phyloP scores from a whole-genome alignment of 1,140 invertebrate genomes.

The Drosophila serrata region DNA sequence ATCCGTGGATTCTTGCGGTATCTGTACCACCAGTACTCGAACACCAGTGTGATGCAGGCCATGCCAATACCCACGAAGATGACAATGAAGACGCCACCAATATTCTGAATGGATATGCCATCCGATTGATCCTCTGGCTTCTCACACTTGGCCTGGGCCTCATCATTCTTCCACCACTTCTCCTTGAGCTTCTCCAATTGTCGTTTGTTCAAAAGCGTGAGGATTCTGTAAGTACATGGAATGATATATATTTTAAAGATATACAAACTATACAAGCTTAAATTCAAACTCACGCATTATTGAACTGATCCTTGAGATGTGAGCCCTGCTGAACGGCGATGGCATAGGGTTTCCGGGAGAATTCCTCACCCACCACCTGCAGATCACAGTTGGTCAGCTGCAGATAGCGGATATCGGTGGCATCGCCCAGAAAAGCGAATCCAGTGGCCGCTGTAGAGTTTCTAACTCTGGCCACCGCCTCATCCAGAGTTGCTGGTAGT shows the following conservation, averaged over 20 bases:
- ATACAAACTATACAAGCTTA: not conserved
- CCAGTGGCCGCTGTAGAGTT: conserved; percentile 90
- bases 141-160: conserved; percentile 92
- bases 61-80: conserved; percentile 97
- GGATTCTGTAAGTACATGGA: conserved; percentile 89
- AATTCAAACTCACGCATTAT: conserved; percentile 90
- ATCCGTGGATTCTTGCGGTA: conserved; percentile 88
- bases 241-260: not conserved
- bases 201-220: conserved; percentile 96
- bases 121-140: conserved; percentile 96
- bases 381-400: conserved; percentile 96
- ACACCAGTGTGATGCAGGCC: conserved; percentile 95
- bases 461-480: conserved; percentile 92
- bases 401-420: conserved; percentile 95
- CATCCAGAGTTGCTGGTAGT: conserved; percentile 91
- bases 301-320: conserved; percentile 95
- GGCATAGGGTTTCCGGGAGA: conserved; percentile 98
- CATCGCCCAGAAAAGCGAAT: conserved; percentile 97
- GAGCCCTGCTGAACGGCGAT: conserved; percentile 98
- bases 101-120: conserved; percentile 98
- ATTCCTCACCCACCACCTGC: conserved; percentile 96
- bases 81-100: conserved; percentile 98
- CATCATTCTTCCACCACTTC: conserved; percentile 97
- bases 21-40: conserved; percentile 98
- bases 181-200: conserved; percentile 97